These are phyloP conservation scores for Ophioderma brevispina DNA, from an alignment of 35 echinoderm and acorn worm species.

Conservation along the genomic window DNA sequence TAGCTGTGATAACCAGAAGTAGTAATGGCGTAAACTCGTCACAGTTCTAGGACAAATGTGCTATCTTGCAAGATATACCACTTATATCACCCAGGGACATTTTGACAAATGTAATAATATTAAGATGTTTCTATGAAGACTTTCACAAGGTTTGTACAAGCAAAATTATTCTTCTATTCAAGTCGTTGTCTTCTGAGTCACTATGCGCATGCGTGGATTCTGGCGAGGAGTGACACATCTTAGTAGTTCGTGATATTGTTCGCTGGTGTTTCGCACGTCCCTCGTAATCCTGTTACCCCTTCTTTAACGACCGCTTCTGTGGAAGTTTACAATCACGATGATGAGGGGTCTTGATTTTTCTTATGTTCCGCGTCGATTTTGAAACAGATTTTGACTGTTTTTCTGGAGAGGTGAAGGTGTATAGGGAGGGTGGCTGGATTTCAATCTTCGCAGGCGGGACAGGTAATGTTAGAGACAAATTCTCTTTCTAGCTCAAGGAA, in stretches of 20 bases:
- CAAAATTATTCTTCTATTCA: not conserved
- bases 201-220: not conserved
- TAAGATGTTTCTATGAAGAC: too few species aligned
- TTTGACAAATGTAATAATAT: too few species aligned
- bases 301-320: slow-evolving; percentile 21
- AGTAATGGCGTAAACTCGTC: too few species aligned
- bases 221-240: not conserved
- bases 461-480: slow-evolving; percentile 96
- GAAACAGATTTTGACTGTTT: slow-evolving; percentile 99
- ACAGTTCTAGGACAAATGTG: too few species aligned
- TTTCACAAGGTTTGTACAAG: not conserved
- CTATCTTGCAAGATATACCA: too few species aligned
- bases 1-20: too few species aligned
- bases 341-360: slow-evolving; percentile 80
- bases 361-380: slow-evolving; percentile 94
- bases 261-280: not conserved
- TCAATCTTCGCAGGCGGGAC: slow-evolving; percentile 93
- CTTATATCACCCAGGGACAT: too few species aligned
- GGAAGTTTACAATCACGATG: slow-evolving; percentile 88
- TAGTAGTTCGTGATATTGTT: not conserved
- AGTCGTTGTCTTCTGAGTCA: not conserved
- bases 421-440: slow-evolving; percentile 96
- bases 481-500: slow-evolving; percentile 81
- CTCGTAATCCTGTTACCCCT: not conserved
- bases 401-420: slow-evolving; percentile 88